A percentile compares a stretch with the other conserved stretches of the same genome.
Conservation (phyloP, 2,113 vertebrate species). For the Sula dactylatra region DNA sequence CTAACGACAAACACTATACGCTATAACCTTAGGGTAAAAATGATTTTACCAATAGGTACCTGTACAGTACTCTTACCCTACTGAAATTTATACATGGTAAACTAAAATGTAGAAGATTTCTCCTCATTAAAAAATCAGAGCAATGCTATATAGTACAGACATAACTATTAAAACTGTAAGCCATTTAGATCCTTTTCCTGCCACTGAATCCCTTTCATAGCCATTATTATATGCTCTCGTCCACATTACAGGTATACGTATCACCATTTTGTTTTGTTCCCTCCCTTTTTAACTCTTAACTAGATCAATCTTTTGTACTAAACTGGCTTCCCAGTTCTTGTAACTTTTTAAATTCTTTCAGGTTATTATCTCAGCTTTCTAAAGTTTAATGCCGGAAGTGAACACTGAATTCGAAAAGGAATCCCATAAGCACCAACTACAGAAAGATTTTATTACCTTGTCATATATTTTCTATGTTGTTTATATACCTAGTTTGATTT, state of each 20-base stretch:
- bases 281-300: neutral
- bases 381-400: neutral
- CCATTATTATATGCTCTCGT: neutral
- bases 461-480: neutral
- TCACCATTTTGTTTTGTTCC: neutral
- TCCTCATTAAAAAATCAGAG: neutral
- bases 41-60: neutral
- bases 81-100: neutral
- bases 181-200: neutral
- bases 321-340: neutral
- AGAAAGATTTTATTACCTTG: neutral
- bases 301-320: neutral
- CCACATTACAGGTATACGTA: neutral
- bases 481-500: neutral
- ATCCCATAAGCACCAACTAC: neutral
- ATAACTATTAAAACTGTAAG: neutral
- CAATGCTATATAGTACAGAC: neutral
- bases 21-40: neutral
- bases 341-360: neutral
- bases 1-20: neutral
- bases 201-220: neutral
- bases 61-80: neutral
- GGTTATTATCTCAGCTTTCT: neutral
- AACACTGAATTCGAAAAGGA: neutral
- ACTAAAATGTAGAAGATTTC: neutral